Evolutionary conservation across 1,140 invertebrate genomes (phyloP).

Genomic region (Brachionus manjavacas): DNA sequence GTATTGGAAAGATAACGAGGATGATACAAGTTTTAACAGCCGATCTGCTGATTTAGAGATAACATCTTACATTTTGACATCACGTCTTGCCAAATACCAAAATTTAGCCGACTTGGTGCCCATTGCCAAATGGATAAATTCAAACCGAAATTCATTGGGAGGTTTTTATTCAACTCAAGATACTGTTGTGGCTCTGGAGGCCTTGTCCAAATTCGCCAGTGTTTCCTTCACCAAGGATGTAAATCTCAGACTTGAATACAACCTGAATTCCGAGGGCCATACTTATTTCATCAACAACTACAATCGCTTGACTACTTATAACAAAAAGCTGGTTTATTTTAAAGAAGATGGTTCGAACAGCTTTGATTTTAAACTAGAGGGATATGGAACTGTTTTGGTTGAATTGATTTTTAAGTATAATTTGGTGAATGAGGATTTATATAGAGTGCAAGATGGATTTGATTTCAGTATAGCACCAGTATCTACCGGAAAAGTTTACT

Average conservation of each 20-base stretch:
- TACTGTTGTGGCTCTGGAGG: conserved; percentile 59
- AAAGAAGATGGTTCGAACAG: background rate
- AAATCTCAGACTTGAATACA: background rate
- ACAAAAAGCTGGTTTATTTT: background rate
- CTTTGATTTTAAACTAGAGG: background rate
- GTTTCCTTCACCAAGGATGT: background rate
- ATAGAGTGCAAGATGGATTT: background rate
- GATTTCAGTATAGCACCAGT: conserved; percentile 9
- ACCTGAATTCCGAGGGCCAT: background rate
- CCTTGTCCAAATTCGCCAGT: conserved; percentile 52
- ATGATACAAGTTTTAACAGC: background rate
- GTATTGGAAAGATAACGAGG: background rate
- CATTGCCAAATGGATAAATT: conserved; percentile 78
- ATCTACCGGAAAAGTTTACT: background rate
- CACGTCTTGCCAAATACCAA: conserved; percentile 57
- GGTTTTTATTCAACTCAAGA: conserved; percentile 72
- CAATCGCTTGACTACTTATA: background rate
- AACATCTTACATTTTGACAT: conserved; percentile 73
- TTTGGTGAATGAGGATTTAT: background rate
- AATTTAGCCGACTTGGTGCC: conserved; percentile 62
- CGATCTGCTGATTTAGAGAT: conserved; percentile 76
- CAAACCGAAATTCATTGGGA: conserved; percentile 72
- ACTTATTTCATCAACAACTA: background rate
- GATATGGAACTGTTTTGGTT: conserved; percentile 19
- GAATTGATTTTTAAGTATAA: conserved; percentile 27